Evolutionary conservation across 2,888 invertebrate species (phyloP), one percentile per base, ranked within the genome.

Genomic region (Poecilobothrus nobilitatus): DNA sequence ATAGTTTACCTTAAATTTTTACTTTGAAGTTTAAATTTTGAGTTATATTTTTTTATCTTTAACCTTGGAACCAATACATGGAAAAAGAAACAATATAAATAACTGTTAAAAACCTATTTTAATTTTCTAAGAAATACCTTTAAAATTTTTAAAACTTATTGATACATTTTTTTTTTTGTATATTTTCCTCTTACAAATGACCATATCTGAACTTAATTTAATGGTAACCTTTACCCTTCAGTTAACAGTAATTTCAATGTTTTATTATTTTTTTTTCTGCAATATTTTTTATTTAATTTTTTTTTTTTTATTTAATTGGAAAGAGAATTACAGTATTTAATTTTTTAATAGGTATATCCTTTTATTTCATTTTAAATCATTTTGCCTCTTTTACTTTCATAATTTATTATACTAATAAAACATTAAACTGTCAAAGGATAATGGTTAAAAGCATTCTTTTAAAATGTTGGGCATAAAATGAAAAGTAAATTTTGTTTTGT

Each of bases 331-430:
- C 2, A 53, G 53, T 53, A 12, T 27, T 27, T 27, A 27, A 27
- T 27, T 27, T 53, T 53, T 53, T 53, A 53, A 53, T 27, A n/a
- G n/a, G n/a, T n/a, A n/a, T n/a, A 53, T 53, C 53, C 53, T 53
- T 53, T 53, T 53, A 53, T 53, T 53, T 53, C 53, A 8, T n/a
- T 8, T 1, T 53, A 53, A 53, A 53, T 53, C 53, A 53, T 53
- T 53, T 53, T 53, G 53, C 15, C n/a, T 18, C 18, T n/a, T 15
- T 53, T 53, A 18, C n/a, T n/a, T 53, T 53, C 53, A 53, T 53
- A 53, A 53, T 53, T 53, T 53, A 53, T 53, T 53, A 53, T 53
- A 53, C 53, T 15, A 53, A 53, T 53, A 53, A 53, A 53, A 53
- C 53, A 53, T 53, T 53, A n/a, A n/a, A n/a, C 15, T 53, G 53